Evolutionary conservation across 1,140 invertebrate species (phyloP), one percentile per base, ranked within the genome.

Genomic region (Cryptotermes secundus): DNA sequence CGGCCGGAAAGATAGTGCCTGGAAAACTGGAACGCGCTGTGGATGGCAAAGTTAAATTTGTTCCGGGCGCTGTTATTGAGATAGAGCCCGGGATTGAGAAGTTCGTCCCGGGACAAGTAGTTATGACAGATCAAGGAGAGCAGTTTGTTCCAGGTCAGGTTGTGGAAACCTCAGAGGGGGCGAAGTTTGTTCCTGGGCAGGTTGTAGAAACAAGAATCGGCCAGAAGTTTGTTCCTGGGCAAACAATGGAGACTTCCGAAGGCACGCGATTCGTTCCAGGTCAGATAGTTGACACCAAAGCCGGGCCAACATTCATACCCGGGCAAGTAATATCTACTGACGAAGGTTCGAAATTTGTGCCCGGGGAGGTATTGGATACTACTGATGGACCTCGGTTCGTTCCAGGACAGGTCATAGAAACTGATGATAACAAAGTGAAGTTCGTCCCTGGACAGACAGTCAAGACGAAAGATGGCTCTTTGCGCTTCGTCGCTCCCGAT

Each of bases 281-380:
- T 42, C 93, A 95, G 88, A 93, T 94, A 83, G 93, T 95, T 81
- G 93, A 95, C 88, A 94, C 94, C 0, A 93, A 94, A 88, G 92
- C 91, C 53, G 94, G 94, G 0, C 94, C 94, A 3, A 94, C 94
- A 0, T 95, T 95, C 87, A 94, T 95, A 86, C 94, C 94, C 0
- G 94, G 94, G 82, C 94, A 95, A 89, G 92, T 95, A n/a, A 94
- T 95, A 87, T 93, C 91, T 26, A 95, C 93, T 2, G 92, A 94
- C 86, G 93, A 93, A 89, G 93, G 93, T 7, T 94, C 93, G 0
- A 89, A 92, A 85, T 95, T 95, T 88, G 93, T 95, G 4, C 94
- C 94, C 14, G 94, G 94, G 9, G 93, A 95, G 90, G 93, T 95
- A 2, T 93, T 95, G 3, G 94, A 95, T 86, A 95, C 94, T 0